Base-by-base conservation (phyloP, 1,140 invertebrate genomes). In the Portunus trituberculatus region DNA sequence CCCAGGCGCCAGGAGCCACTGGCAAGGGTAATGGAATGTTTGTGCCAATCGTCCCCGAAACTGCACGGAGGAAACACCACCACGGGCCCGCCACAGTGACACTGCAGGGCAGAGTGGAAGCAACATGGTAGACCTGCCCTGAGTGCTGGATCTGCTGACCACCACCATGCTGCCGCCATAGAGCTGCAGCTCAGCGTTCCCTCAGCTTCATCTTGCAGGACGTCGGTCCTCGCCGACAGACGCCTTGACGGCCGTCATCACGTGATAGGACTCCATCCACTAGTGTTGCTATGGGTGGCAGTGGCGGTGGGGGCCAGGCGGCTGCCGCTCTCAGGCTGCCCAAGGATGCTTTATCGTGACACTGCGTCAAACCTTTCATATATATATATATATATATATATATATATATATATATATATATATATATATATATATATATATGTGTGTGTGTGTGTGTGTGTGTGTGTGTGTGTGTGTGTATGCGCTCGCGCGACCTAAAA, bases 401-500 rank as follows among this genome's bases (percentile, higher is more conserved):
- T 45, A 14, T 32, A 31, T n/a, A 90, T 90, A 32, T 45, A 32
- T 31, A 32, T n/a, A 31, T 90, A 90, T 10, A 32, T 90, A 90
- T 10, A 90, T 32, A 90, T n/a, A 32, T 32, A 45, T 10, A 45
- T 45, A 45, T n/a, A 45, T 45, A 45, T n/a, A 45, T 45, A 45
- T n/a, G 20, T 45, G 25, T 45, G 25, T 90, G 25, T 45, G 25
- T 90, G 25, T 45, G 28, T 91, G 28, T 59, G 28, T 91, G 28
- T 59, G 28, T 91, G 28, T 91, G 28, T 91, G 89, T 59, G 46
- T 91, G 20, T 59, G 46, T 90, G 88, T 90, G 88, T 90, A 32
- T 90, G 88, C 45, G 88, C 45, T 2, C 45, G 46, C n/a, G 46
- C 45, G 46, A 31, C 6, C 2, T 2, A 28, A 87, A 4, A 2